Percentiles rank a stretch among this genome's conserved stretches.
These are phyloP conservation scores for Drosophila repleta DNA, from an alignment of 1,140 invertebrate genomes.

Conservation along the genomic window DNA sequence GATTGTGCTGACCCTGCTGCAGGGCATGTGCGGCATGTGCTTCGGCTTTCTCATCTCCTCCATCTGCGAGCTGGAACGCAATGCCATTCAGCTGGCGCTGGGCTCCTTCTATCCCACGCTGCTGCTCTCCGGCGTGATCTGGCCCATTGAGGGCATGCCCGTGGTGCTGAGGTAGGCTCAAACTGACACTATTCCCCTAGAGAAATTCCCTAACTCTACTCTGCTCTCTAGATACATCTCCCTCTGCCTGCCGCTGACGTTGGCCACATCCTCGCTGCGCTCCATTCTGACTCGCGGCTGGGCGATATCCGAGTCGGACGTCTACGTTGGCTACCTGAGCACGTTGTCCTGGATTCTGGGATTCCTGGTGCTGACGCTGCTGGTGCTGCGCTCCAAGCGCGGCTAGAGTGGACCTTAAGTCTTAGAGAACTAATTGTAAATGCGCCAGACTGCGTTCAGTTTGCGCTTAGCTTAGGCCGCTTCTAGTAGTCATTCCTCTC, in stretches of 20 bases:
- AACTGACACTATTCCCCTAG: not conserved
- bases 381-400: conserved; percentile 91
- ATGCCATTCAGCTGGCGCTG: conserved; percentile 96
- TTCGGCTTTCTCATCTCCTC: conserved; percentile 97
- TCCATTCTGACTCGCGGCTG: conserved; percentile 96
- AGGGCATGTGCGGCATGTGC: conserved; percentile 97
- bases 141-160: conserved; percentile 96
- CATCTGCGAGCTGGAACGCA: conserved; percentile 95
- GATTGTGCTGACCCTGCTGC: conserved; percentile 92
- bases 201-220: not conserved
- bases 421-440: conserved; percentile 55
- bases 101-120: conserved; percentile 98
- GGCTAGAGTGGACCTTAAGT: conserved; percentile 84
- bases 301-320: conserved; percentile 91
- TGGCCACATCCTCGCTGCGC: conserved; percentile 94
- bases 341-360: conserved; percentile 94
- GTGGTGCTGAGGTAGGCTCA: conserved; percentile 86
- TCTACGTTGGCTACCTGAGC: conserved; percentile 94
- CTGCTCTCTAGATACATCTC: conserved; percentile 87
- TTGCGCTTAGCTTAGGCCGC: conserved; percentile 56
- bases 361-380: conserved; percentile 92
- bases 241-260: conserved; percentile 93
- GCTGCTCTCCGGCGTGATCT: conserved; percentile 95
- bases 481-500: conserved; percentile 46
- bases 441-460: conserved; percentile 44